Base-by-base conservation (phyloP, 2,888 invertebrate species). In the Imbricaverruca yamaguchii region DNA sequence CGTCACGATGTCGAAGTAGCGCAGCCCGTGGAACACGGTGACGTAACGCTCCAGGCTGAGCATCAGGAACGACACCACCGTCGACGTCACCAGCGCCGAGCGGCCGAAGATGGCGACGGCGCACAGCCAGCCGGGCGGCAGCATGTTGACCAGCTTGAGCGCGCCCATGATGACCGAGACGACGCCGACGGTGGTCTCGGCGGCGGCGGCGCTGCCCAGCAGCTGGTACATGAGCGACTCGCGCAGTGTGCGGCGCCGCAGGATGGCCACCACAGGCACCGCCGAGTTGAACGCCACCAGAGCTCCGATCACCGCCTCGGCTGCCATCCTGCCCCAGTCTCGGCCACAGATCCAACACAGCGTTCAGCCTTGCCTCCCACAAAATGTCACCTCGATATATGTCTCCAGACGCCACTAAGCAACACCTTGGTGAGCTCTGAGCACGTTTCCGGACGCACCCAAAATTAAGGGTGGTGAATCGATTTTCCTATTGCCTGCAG, bases 91-190 rank as follows among this genome's bases (percentile, higher is more conserved):
- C 11, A 12, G 8, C n/a, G 25, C 2, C 10, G 67, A 67, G 23
- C 67, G 23, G 11, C 23, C 4, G 67, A 67, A 67, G 23, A 67
- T 25, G 67, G 6, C 0, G 10, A 23, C 67, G 23, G 25, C 23
- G 67, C 67, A 67, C 23, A 67, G 23, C 67, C 67, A 67, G 23
- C 23, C 23, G 25, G 67, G 67, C 67, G 67, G 67, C 67, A 67
- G 67, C 67, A 25, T 13, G 23, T 67, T 12, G 23, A 23, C 23
- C 67, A 67, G 67, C 67, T 25, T 23, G 23, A 67, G 67, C 25
- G 67, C 3, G 67, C 67, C 67, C 11, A 67, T 10, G 12, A 25
- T 2, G 67, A 23, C 25, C 67, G 67, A 67, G 67, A 67, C 2
- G 67, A 25, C 67, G 67, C 67, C 67, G 12, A 67, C 67, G n/a